Percentiles rank a stretch among this genome's conserved stretches.
phyloP scores from a whole-genome alignment of 2,113 vertebrate genomes.

The Coptodon rendalli region DNA sequence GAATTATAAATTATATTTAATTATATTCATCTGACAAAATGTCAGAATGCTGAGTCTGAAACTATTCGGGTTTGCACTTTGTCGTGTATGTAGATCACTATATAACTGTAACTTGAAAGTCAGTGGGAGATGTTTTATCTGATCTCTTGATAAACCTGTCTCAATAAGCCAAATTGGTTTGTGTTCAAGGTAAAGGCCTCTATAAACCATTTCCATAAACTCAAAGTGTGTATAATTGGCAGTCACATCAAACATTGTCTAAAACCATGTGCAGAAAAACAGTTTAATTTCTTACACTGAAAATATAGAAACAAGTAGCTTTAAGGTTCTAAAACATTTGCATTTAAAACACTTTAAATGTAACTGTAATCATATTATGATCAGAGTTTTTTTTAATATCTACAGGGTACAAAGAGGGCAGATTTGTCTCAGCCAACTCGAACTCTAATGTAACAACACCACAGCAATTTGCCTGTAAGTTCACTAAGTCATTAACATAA shows the following conservation, averaged over 20 bases:
- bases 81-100: not conserved
- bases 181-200: not conserved
- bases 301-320: not conserved
- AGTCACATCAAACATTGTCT: not conserved
- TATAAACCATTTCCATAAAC: not conserved
- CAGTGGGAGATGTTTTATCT: not conserved
- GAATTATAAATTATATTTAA: not conserved
- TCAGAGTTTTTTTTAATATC: not conserved
- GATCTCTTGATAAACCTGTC: not conserved
- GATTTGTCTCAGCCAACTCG: not conserved
- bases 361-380: accelerated
- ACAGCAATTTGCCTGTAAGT: not conserved
- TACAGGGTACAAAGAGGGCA: not conserved
- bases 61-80: accelerated
- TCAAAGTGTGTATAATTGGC: not conserved
- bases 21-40: not conserved
- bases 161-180: not conserved
- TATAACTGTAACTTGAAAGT: not conserved
- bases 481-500: not conserved
- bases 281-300: not conserved
- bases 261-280: not conserved
- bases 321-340: not conserved
- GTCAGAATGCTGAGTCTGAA: not conserved
- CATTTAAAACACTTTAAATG: accelerated
- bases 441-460: accelerated